Conservation (phyloP, 2,888 invertebrate genomes). For the Lomographa bimaculata region DNA sequence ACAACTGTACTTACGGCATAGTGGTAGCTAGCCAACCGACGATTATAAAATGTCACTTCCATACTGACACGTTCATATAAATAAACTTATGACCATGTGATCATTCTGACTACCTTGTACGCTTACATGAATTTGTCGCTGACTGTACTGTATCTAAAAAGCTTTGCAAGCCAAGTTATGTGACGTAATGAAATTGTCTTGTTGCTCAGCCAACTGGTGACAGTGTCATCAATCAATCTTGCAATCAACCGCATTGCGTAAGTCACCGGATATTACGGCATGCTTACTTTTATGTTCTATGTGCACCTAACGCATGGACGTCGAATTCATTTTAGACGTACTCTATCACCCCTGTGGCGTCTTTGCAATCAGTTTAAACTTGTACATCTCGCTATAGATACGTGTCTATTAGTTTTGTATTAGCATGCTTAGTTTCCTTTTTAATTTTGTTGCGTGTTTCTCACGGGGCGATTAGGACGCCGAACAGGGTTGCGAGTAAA, state of each 20-base stretch:
- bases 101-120: no score
- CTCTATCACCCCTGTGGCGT: slow-evolving; percentile 42
- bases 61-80: no score
- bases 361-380: slow-evolving; percentile 15
- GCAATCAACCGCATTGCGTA: slow-evolving; percentile 96
- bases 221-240: slow-evolving; percentile 95
- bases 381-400: slow-evolving; percentile 16
- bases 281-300: slow-evolving; percentile 63
- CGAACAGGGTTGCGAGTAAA: slow-evolving; percentile 57
- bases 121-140: no score
- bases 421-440: slow-evolving; percentile 44
- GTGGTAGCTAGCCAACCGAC: no score
- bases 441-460: slow-evolving; percentile 41
- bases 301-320: slow-evolving; percentile 70
- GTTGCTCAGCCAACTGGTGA: slow-evolving; percentile 94
- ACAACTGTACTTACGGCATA: no score
- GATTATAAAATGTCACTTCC: no score
- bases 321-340: slow-evolving; percentile 45
- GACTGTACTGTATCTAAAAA: slow-evolving; percentile 42
- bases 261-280: slow-evolving; percentile 83
- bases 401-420: slow-evolving; percentile 24
- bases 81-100: no score
- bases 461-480: slow-evolving; percentile 48
- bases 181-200: slow-evolving; percentile 79
- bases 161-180: slow-evolving; percentile 74